phyloP scores from a whole-genome alignment of 2,797 vertebrate genomes.

The Ceryle rudis region DNA sequence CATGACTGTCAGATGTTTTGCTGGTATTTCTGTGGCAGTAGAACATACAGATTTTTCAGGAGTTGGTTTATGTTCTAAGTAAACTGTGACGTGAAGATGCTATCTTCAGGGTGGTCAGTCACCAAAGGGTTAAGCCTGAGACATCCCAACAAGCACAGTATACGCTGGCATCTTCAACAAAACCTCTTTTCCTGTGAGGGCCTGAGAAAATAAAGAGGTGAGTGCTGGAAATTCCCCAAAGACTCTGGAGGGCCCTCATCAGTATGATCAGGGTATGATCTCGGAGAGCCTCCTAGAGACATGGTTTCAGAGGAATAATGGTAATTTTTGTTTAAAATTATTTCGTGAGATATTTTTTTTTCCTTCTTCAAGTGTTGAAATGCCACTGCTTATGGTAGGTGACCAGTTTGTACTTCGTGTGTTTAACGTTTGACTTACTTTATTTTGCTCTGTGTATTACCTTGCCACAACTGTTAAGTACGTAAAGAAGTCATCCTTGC shows the following conservation, averaged over 20 bases:
- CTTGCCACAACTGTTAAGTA: neutral
- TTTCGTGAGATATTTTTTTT: neutral
- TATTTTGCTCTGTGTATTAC: neutral
- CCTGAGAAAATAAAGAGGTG: constrained; percentile 56
- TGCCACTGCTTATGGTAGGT: neutral
- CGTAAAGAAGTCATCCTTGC: neutral
- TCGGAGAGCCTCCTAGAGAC: neutral
- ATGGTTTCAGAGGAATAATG: neutral
- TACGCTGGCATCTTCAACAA: constrained; percentile 10
- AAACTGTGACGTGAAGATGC: rapidly evolving
- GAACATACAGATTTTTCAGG: neutral
- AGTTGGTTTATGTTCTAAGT: neutral
- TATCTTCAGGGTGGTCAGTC: neutral
- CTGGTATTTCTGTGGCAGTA: neutral
- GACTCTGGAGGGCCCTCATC: constrained; percentile 24
- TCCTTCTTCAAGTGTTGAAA: neutral
- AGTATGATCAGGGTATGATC: neutral
- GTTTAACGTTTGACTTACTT: neutral
- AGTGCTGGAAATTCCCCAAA: constrained; percentile 45
- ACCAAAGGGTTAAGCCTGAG: constrained; percentile 13
- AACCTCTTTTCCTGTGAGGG: constrained; percentile 49
- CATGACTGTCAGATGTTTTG: neutral
- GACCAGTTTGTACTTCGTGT: neutral
- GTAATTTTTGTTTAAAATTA: neutral
- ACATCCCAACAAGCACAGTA: neutral